Base-by-base conservation (phyloP, 2,113 vertebrate genomes). In the Sceloporus tristichus region DNA sequence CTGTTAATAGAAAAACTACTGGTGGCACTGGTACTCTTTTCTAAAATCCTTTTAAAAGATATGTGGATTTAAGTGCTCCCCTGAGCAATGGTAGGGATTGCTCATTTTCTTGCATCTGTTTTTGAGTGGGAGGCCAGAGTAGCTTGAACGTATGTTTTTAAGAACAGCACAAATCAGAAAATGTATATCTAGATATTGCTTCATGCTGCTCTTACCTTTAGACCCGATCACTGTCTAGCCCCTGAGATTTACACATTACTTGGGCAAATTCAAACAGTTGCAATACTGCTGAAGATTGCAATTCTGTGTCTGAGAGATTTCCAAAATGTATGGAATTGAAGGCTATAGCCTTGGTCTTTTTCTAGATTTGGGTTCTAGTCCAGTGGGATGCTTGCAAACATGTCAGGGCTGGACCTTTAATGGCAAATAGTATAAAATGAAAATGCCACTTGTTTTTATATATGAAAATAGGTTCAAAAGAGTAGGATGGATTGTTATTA, bases 101-200 rank as follows among this genome's bases (percentile, higher is more conserved):
- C 62, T 77, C 59, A 29, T 65, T 88, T 73, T 76, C 23, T 86
- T 79, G 59, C 27, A 29, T 54, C 62, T 78, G 73, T 40, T 59
- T 78, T 54, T 70, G 59, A 78, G 75, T 66, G n/a, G n/a, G 48
- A 68, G 80, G n/a, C 75, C 66, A 81, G 76, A 84, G 75, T 84
- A 84, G 40, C 34, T 25, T 84, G 80, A 82, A 78, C 74, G 77
- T 23, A 56, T 10, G n/a, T n/a, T 88, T 83, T 88, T 40, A 68
- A 88, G 76, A 68, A 54, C 11, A 29, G 59, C 73, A 84, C 75
- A 77, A 88, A 88, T 78, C 48, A 88, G n/a, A 77, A 82, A 76
- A 54, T 38, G 48, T 56, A 56, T 10, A 5, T 38, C 74, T 73
- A 25, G 56, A 42, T 34, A 80, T 74, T 48, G 76, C 82, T 65